phyloP scores from a whole-genome alignment of 2,888 invertebrate genomes.

The Tortricodes alternella region DNA sequence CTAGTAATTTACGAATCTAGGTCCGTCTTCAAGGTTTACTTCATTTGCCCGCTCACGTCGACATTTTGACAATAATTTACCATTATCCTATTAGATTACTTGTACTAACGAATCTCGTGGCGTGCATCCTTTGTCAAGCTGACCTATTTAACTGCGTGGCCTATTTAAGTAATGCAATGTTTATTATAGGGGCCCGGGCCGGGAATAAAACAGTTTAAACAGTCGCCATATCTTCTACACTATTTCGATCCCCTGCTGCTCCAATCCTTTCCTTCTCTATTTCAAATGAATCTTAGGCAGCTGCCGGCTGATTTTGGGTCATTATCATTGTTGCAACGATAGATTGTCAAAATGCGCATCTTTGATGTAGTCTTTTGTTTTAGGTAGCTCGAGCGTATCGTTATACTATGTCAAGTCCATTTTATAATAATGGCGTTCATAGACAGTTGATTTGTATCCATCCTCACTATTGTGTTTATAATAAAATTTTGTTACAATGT shows the following conservation, averaged over 20 bases:
- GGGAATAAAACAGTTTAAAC: no score
- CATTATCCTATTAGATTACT: slow-evolving; percentile 23
- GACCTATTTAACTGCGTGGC: slow-evolving; percentile 23
- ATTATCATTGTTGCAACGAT: not conserved
- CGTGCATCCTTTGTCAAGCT: slow-evolving; percentile 20
- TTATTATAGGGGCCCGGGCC: slow-evolving; percentile 17
- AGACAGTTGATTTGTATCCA: not conserved
- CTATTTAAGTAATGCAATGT: slow-evolving; percentile 27
- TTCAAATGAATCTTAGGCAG: not conserved
- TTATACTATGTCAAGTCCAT: not conserved
- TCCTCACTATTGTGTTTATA: not conserved
- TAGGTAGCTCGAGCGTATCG: not conserved
- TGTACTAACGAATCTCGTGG: slow-evolving; percentile 15
- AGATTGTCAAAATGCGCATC: not conserved
- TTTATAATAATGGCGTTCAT: not conserved
- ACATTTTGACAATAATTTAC: slow-evolving; percentile 17
- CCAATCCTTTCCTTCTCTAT: not conserved
- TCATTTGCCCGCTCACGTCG: slow-evolving; percentile 12
- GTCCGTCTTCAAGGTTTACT: slow-evolving; percentile 1
- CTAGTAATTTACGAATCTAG: slow-evolving; percentile 3
- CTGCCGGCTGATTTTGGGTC: not conserved
- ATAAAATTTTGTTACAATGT: not conserved
- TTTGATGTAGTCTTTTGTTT: slow-evolving; percentile 7
- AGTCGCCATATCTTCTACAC: slow-evolving; percentile 2
- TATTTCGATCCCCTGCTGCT: slow-evolving; percentile 5